These are phyloP conservation scores for Phalacrocorax carbo DNA, from an alignment of 2,113 vertebrate species.

Conservation along the genomic window DNA sequence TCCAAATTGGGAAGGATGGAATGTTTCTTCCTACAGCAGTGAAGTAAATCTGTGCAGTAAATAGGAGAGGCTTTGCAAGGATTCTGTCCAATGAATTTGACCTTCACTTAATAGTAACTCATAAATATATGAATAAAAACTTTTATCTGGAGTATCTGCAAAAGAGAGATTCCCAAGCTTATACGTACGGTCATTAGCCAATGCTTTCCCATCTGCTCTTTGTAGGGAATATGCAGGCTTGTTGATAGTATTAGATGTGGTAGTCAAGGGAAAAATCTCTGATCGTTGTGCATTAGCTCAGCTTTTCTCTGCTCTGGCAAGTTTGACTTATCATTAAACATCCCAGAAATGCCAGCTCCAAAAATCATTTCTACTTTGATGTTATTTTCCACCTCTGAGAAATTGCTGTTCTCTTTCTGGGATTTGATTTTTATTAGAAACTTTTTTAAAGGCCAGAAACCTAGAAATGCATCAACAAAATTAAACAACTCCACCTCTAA, in stretches of 20 bases:
- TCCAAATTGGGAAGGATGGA: background rate
- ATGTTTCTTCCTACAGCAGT: background rate
- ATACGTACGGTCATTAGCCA: background rate
- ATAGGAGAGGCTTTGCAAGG: background rate
- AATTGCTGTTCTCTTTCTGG: slow-evolving; percentile 22
- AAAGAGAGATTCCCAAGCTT: background rate
- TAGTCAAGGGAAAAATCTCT: slow-evolving; percentile 23
- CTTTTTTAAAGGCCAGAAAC: slow-evolving; percentile 46
- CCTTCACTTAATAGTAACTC: background rate
- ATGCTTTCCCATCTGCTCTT: background rate
- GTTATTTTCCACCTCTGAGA: slow-evolving; percentile 51
- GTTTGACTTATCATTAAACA: slow-evolving; percentile 49
- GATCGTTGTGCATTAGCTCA: slow-evolving; percentile 8
- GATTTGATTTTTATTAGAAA: slow-evolving; percentile 60
- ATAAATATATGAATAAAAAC: background rate
- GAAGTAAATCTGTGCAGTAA: background rate
- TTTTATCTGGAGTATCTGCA: background rate
- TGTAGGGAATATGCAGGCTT: background rate
- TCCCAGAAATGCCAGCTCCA: slow-evolving; percentile 39
- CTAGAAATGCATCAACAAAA: slow-evolving; percentile 34
- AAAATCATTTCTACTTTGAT: slow-evolving; percentile 51
- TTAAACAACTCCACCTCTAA: background rate
- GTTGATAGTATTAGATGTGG: slow-evolving; percentile 10
- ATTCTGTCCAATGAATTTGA: background rate
- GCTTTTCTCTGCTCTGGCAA: slow-evolving; percentile 45